Base-by-base conservation (phyloP, 64 coral and sea anemone species). In the Acropora yongei region DNA sequence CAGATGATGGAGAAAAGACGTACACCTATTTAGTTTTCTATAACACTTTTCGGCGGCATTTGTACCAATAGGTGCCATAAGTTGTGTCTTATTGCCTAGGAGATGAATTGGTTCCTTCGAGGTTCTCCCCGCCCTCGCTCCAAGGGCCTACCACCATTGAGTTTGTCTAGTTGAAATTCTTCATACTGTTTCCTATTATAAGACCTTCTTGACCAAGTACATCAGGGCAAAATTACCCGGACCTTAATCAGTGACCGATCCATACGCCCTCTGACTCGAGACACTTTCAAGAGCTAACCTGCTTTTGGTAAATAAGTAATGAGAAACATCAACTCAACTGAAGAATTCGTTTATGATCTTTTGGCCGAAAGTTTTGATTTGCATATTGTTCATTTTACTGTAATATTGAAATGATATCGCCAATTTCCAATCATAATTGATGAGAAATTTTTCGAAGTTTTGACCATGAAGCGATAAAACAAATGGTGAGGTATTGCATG, bases 241-340 rank as follows among this genome's bases (percentile, higher is more conserved):
- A 42, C 20, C 42, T 8, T 85, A 71, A 65, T 72, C 49, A 85
- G 63, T 85, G 82, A 85, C 82, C 48, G 82, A 65, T 71, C 17
- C 46, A 72, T 68, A n/a, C 3, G 5, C 16, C 16, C 42, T 71
- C 44, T 48, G 82, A 16, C 66, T 45, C 46, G 65, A 69, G 57
- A 85, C 65, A 42, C 17, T 85, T 85, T 85, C 65, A 85, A 68
- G 82, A 49, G 13, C 65, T 44, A n/a, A 85, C 82, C 82, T 85
- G 82, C 72, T 85, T 7, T 6, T 72, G 66, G 12, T 85, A 11
- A 85, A 85, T 85, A 71, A 85, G 72, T 85, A 85, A 85, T 72
- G 65, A 85, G 17, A 9, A 46, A 43, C 44, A 85, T 48, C 44
- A 14, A 85, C 65, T 69, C 44, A 85, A 47, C 60, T 85, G 63